phyloP scores from a whole-genome alignment of 2,797 vertebrate genomes.

The Apogon hyalosoma region DNA sequence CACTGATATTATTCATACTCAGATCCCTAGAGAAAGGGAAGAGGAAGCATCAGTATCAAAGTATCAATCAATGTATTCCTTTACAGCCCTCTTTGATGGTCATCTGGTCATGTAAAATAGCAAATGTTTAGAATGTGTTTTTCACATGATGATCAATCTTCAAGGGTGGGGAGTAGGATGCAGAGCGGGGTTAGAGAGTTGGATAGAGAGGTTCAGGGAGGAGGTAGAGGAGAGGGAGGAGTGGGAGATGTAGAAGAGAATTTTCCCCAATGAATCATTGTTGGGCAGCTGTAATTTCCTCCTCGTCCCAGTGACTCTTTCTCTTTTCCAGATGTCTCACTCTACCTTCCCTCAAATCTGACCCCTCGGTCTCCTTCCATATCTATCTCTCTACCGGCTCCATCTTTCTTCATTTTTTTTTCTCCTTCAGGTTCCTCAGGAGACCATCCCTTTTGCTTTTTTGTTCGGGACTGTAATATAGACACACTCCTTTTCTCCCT shows the following conservation, averaged over 20 bases:
- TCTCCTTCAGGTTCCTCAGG: constrained; percentile 56
- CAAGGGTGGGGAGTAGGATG: constrained; percentile 28
- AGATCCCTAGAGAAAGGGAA: constrained; percentile 86
- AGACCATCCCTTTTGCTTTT: constrained; percentile 51
- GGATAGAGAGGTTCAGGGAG: constrained; percentile 54
- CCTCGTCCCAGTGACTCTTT: constrained; percentile 72
- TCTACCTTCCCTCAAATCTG: constrained; percentile 77
- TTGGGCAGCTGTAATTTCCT: constrained; percentile 84
- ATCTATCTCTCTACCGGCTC: constrained; percentile 45
- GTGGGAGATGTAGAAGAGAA: constrained; percentile 75
- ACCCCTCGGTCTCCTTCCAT: constrained; percentile 68
- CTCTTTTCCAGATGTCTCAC: constrained; percentile 86
- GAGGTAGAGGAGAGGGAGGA: constrained; percentile 59
- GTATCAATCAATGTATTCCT: constrained; percentile 36
- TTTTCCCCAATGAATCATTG: constrained; percentile 86
- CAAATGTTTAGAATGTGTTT: constrained; percentile 49
- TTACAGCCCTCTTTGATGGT: constrained; percentile 41
- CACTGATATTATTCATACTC: constrained; percentile 97
- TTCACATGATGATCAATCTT: constrained; percentile 61
- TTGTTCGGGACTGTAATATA: constrained; percentile 61
- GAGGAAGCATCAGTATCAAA: constrained; percentile 36
- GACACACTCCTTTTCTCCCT: constrained; percentile 65
- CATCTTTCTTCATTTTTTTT: constrained; percentile 38
- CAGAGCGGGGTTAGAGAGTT: constrained; percentile 54
- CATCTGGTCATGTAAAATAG: constrained; percentile 31